Evolutionary conservation across 2,888 invertebrate genomes (phyloP).

Genomic region (Abrostola triplasia): DNA sequence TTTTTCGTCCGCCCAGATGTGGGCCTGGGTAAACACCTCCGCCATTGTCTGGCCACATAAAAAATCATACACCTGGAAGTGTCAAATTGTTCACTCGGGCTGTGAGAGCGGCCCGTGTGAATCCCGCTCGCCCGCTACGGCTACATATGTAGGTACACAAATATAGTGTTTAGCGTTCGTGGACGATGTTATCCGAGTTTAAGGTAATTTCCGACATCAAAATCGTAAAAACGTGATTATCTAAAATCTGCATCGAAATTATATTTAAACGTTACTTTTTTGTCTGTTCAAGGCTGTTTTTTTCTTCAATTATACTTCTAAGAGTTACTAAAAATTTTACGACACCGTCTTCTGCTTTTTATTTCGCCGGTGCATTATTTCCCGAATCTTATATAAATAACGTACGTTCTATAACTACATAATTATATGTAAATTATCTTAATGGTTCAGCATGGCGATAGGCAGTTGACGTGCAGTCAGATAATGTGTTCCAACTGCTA

Average conservation of each 20-base stretch:
- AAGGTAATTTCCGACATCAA: slow-evolving; percentile 25
- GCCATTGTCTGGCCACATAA: slow-evolving; percentile 79
- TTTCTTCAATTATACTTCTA: slow-evolving; percentile 17
- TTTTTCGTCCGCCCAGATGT: slow-evolving; percentile 86
- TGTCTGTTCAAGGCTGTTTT: slow-evolving; percentile 29
- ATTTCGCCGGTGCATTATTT: slow-evolving; percentile 18
- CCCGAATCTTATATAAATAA: slow-evolving; percentile 28
- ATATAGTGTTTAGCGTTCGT: slow-evolving; percentile 39
- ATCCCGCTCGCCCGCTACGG: slow-evolving; percentile 63
- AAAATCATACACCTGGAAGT: slow-evolving; percentile 88
- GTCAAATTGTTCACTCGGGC: slow-evolving; percentile 86
- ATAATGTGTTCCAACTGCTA: slow-evolving; percentile 40
- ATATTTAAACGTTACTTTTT: slow-evolving; percentile 25
- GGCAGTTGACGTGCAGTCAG: slow-evolving; percentile 33
- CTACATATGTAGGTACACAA: slow-evolving; percentile 63
- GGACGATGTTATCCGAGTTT: not conserved
- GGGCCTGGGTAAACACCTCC: slow-evolving; percentile 81
- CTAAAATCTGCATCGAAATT: slow-evolving; percentile 41
- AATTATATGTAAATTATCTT: slow-evolving; percentile 48
- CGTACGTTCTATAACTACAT: slow-evolving; percentile 31
- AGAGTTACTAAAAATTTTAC: slow-evolving; percentile 11
- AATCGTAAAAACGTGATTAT: slow-evolving; percentile 39
- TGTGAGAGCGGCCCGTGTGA: slow-evolving; percentile 83
- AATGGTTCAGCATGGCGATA: slow-evolving; percentile 42
- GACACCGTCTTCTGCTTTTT: not conserved